Base-by-base conservation (phyloP, 2,113 vertebrate genomes). In the Grus americana region DNA sequence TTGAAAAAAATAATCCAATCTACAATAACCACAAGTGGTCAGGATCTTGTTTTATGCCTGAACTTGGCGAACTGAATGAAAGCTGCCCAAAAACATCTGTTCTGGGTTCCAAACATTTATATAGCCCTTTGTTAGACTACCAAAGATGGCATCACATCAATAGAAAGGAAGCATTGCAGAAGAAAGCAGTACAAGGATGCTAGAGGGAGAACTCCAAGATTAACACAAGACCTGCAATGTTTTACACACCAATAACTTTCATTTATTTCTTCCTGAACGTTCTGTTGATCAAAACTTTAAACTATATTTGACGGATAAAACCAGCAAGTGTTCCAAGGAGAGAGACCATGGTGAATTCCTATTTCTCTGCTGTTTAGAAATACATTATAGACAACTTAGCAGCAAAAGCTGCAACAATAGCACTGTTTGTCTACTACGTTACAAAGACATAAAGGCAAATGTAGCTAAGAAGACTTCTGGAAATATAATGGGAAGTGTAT, bases 61-160 rank as follows among this genome's bases (percentile, higher is more conserved):
- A 92, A 84, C 40, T 94, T 92, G 88, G 80, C 92, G 95, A 91
- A 82, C 29, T 5, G 46, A 87, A 79, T 54, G 21, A 95, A 96
- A 94, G 66, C 83, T 95, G 66, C 61, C 80, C 86, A 12, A 89
- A 93, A 96, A 92, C 83, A 97, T 96, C 89, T 97, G 88, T 92
- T 92, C 86, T 85, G 80, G 62, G 54, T 93, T 96, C 76, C 75
- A 92, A 90, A 93, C 59, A 93, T 90, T 96, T 97, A 94, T 76
- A 89, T 7, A 95, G 80, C 22, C 58, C 54, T 97, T 93, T 96
- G 94, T 89, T 91, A 79, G 70, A 94, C 71, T 14, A 96, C 58
- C 68, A 91, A 93, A 94, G 93, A 96, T 86, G 93, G 86, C 86
- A 89, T 57, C 1, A 14, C 44, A 54, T 86, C 76, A 87, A 50